Percentiles rank a stretch among this genome's conserved stretches.
Conservation (phyloP, 2,113 vertebrate species). For the Vireo altiloquus region DNA sequence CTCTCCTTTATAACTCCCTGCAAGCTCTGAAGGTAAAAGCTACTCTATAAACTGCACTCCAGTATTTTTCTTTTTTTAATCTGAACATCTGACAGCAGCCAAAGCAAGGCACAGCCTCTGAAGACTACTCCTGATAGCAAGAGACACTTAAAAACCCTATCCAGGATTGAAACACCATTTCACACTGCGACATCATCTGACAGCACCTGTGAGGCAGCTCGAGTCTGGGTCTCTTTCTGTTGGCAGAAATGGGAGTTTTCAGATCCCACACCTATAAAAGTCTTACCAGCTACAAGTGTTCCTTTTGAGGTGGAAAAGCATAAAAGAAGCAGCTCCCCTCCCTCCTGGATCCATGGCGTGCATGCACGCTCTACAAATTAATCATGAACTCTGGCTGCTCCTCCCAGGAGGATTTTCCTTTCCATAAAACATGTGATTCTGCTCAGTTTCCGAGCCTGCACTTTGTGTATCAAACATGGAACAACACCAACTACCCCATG, state of each 20-base stretch:
- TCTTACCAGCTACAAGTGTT: not conserved
- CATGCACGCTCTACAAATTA: not conserved
- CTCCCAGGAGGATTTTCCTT: slow-evolving; percentile 10
- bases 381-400: slow-evolving; percentile 26
- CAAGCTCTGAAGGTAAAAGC: not conserved
- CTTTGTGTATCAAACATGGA: not conserved
- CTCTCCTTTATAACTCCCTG: not conserved
- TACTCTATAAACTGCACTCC: not conserved
- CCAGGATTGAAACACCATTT: not conserved
- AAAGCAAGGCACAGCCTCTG: not conserved
- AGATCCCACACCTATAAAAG: not conserved
- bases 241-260: not conserved
- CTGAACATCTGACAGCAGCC: not conserved
- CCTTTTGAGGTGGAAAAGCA: not conserved
- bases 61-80: not conserved
- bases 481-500: not conserved
- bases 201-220: not conserved
- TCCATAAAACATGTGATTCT: not conserved
- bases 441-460: not conserved
- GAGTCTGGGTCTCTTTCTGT: not conserved
- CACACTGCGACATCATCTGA: not conserved
- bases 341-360: not conserved
- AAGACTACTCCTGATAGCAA: not conserved
- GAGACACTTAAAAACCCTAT: not conserved
- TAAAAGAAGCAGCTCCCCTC: not conserved